These are phyloP conservation scores for Fregetta grallaria DNA, from an alignment of 2,113 vertebrate species.

Conservation along the genomic window DNA sequence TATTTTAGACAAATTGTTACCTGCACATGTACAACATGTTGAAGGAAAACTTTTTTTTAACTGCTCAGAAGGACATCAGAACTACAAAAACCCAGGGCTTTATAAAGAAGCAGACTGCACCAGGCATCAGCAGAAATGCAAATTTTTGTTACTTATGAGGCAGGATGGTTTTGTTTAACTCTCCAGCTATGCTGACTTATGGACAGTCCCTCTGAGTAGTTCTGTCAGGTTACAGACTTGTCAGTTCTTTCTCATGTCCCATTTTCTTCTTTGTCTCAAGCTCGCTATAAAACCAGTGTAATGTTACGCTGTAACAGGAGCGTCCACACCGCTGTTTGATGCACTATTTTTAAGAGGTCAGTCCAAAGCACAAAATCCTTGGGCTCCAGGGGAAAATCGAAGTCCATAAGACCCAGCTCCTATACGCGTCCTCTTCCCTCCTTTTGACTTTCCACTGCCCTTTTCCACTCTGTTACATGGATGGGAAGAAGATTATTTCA, in stretches of 20 bases:
- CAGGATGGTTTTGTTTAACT: not conserved
- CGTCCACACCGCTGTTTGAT: not conserved
- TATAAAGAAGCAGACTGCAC: not conserved
- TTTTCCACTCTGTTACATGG: not conserved
- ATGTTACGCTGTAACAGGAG: rapidly evolving
- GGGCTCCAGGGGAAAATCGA: not conserved
- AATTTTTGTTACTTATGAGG: not conserved
- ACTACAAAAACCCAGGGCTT: not conserved
- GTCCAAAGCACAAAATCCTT: not conserved
- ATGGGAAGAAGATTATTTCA: not conserved
- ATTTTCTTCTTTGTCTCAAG: not conserved
- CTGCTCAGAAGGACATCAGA: not conserved
- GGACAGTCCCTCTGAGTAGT: not conserved
- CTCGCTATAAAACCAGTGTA: not conserved
- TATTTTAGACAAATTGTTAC: not conserved
- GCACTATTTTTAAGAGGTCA: rapidly evolving
- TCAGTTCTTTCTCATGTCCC: not conserved
- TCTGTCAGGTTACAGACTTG: not conserved
- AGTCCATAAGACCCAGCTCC: not conserved
- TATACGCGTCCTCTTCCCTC: not conserved
- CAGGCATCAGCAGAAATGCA: not conserved
- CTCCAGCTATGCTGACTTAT: not conserved
- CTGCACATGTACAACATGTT: not conserved
- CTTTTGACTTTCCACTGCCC: not conserved
- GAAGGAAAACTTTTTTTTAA: not conserved